Evolutionary conservation across 2,888 invertebrate species (phyloP).

Genomic region (Belgica antarctica): DNA sequence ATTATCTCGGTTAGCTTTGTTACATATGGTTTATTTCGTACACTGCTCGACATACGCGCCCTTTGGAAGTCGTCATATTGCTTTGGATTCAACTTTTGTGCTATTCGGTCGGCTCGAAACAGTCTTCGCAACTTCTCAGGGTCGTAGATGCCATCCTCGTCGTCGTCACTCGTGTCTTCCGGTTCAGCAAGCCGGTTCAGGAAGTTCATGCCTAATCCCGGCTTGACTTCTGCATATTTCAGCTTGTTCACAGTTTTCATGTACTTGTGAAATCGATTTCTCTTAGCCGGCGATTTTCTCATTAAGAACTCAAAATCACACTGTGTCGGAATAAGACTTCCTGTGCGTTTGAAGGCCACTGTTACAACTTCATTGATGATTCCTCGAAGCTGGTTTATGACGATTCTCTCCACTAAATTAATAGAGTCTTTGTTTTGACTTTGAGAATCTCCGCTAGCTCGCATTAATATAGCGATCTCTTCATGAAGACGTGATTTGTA

Average conservation of each 20-base stretch:
- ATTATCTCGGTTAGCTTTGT: constrained; percentile 65
- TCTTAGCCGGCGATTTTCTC: constrained; percentile 74
- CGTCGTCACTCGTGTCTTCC: constrained; percentile 53
- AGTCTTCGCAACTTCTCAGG: constrained; percentile 53
- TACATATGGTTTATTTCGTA: constrained; percentile 57
- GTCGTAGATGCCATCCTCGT: constrained; percentile 54
- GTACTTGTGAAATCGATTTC: constrained; percentile 73
- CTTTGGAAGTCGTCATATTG: constrained; percentile 76
- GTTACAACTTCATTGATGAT: constrained; percentile 75
- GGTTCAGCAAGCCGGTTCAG: constrained; percentile 53
- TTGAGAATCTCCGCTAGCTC: constrained; percentile 88
- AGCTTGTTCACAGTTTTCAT: constrained; percentile 59
- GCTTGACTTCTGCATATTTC: constrained; percentile 32
- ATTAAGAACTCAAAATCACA: constrained; percentile 79
- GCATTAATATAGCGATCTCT: constrained; percentile 48
- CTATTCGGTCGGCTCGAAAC: constrained; percentile 63
- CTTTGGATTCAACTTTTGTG: constrained; percentile 58
- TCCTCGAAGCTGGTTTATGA: constrained; percentile 74
- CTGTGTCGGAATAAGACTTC: constrained; percentile 59
- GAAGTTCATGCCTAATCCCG: constrained; percentile 48
- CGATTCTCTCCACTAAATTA: constrained; percentile 77
- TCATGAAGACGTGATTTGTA: constrained; percentile 15
- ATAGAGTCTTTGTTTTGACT: constrained; percentile 76
- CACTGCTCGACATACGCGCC: constrained; percentile 74
- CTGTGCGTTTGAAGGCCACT: constrained; percentile 63